A percentile compares a stretch with the other conserved stretches of the same genome.
Conservation (phyloP, 2,888 invertebrate species). For the Tetanocera ferruginea region DNA sequence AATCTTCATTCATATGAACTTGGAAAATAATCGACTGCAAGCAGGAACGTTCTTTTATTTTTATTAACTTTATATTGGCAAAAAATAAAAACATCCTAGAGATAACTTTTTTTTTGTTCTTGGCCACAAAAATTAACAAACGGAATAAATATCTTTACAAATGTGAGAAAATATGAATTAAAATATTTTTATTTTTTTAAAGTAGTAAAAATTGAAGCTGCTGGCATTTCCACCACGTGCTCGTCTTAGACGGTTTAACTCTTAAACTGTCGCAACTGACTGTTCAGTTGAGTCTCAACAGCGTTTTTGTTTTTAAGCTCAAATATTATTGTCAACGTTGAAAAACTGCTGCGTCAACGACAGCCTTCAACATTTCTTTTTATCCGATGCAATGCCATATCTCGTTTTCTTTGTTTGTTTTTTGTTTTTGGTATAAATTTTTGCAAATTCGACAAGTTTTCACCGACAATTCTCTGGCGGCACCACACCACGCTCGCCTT, state of each 20-base stretch:
- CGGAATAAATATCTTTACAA: too few species aligned
- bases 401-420: background rate
- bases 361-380: background rate
- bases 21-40: too few species aligned
- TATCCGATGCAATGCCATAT: background rate
- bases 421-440: background rate
- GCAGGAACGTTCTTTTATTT: too few species aligned
- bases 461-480: background rate
- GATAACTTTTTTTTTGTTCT: background rate
- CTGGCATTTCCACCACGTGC: too few species aligned
- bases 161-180: too few species aligned
- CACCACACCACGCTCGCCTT: background rate
- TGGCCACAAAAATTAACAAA: too few species aligned
- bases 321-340: background rate
- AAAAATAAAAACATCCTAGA: too few species aligned
- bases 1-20: too few species aligned
- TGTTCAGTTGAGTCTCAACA: background rate
- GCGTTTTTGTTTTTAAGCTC: background rate
- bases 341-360: constrained; percentile 2
- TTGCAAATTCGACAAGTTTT: constrained; percentile 2
- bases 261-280: background rate
- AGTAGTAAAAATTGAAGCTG: too few species aligned
- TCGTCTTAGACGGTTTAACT: too few species aligned
- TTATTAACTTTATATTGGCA: too few species aligned
- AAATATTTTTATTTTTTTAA: too few species aligned